Evolutionary conservation across 2,797 vertebrate genomes (phyloP), one percentile per base, ranked within the genome.

Genomic region (Acanthurus leucopareius): DNA sequence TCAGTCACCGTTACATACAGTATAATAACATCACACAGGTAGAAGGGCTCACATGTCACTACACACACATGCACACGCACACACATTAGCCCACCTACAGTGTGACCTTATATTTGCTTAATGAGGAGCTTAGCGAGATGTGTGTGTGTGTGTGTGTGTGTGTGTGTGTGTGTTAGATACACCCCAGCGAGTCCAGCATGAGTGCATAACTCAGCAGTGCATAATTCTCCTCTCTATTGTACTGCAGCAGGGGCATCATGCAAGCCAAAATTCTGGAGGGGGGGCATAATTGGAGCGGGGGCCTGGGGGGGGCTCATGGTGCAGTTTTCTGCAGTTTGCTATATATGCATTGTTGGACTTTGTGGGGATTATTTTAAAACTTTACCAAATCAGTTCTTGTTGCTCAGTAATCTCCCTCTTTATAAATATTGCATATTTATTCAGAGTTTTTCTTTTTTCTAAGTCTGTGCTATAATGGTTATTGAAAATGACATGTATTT

Each of bases 21-120:
- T 54, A 17, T 40, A 61, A 86, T 79, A 86, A 76, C 73, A 63
- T 77, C 65, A 60, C 72, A 78, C 42, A 44, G 61, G n/a, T 75
- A 60, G 64, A 77, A 67, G 16, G 32, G 63, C 32, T 65, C 58
- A 68, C 67, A 25, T 65, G 53, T 63, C 66, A 74, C 72, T 53
- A 53, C 59, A 42, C 52, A 53, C 74, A 68, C 65, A 66, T 45
- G 56, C 51, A 56, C 68, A 60, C 75, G 65, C 53, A 53, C 75
- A 59, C 53, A 77, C 7, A 20, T 53, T 67, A 67, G 70, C 72
- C 86, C 86, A 80, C 88, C 90, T 82, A 74, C 70, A 75, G 84
- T 62, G 79, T 88, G 90, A 91, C 91, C 90, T 92, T 86, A 82
- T 87, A 91, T 89, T 84, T 86, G 69, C 77, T 83, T 92, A 92